Conservation (phyloP, 2,113 vertebrate genomes). For the Willisornis vidua region DNA sequence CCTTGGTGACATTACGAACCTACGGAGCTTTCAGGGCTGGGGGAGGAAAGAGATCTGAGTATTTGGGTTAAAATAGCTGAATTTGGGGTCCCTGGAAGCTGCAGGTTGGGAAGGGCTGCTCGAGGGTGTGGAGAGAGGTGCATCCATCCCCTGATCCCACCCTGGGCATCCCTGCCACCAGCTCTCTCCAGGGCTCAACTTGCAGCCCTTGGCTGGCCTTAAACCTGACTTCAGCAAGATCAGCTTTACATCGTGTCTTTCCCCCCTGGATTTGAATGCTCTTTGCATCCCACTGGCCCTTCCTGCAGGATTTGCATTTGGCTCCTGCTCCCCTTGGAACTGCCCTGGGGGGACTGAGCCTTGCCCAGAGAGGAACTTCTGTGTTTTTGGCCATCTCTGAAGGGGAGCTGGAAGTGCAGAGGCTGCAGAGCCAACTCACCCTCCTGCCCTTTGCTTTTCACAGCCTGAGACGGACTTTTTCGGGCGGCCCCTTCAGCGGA, state of each 20-base stretch:
- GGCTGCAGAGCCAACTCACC: accelerated
- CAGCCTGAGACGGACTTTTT: conserved; percentile 82
- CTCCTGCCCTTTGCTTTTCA: neutral
- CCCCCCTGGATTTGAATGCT: neutral
- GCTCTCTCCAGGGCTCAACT: neutral
- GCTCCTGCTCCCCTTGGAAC: neutral
- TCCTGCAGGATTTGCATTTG: neutral
- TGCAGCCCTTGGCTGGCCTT: neutral
- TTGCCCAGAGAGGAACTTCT: accelerated
- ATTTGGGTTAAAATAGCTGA: neutral
- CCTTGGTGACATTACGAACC: neutral
- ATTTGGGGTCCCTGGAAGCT: neutral
- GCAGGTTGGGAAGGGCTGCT: neutral
- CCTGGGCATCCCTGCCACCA: neutral
- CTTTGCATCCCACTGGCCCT: neutral
- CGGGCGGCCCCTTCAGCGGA: conserved; percentile 60
- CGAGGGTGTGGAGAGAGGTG: accelerated
- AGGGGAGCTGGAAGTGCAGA: accelerated
- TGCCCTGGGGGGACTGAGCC: neutral
- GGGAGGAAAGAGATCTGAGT: neutral
- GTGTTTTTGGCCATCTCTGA: accelerated
- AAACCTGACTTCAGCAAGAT: accelerated
- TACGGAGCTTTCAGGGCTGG: accelerated
- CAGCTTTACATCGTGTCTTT: neutral
- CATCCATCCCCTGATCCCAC: neutral